A percentile compares a stretch with the other conserved stretches of the same genome.
Conservation (phyloP, 2,888 invertebrate species). For the Bugula neritina region DNA sequence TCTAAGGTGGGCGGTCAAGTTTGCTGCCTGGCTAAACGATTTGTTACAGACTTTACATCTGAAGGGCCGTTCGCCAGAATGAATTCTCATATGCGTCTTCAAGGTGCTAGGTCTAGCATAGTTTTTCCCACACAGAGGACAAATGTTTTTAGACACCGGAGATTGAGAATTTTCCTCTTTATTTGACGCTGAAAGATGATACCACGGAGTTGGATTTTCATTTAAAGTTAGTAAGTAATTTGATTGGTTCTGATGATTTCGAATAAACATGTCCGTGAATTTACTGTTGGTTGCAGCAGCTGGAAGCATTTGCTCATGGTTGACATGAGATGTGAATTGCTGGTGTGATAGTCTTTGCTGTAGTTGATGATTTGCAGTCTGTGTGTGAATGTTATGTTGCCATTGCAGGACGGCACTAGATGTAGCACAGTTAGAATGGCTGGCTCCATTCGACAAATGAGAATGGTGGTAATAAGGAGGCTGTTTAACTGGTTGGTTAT, state of each 20-base stretch:
- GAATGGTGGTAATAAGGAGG: not conserved
- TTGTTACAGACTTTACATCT: slow-evolving; percentile 68
- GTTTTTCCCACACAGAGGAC: slow-evolving; percentile 90
- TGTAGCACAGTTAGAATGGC: not conserved
- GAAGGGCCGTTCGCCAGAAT: slow-evolving; percentile 89
- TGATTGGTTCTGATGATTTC: not conserved
- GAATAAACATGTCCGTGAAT: slow-evolving; percentile 20
- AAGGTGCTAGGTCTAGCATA: slow-evolving; percentile 90
- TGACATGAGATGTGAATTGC: not conserved
- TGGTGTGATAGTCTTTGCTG: slow-evolving; percentile 24
- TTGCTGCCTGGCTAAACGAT: slow-evolving; percentile 96
- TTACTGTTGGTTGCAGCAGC: not conserved
- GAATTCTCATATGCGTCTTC: slow-evolving; percentile 92
- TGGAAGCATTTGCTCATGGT: not conserved
- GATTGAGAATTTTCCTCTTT: not conserved
- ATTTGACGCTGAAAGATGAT: not conserved
- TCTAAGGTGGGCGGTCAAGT: slow-evolving; percentile 90
- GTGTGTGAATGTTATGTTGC: not conserved
- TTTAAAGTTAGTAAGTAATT: not conserved
- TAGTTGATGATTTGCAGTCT: not conserved
- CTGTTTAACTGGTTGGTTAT: not conserved
- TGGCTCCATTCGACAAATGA: not conserved
- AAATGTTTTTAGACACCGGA: slow-evolving; percentile 66
- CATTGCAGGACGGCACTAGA: slow-evolving; percentile 2
- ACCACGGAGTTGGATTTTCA: not conserved